phyloP scores from a whole-genome alignment of 2,113 vertebrate species.

The Pavo muticus region DNA sequence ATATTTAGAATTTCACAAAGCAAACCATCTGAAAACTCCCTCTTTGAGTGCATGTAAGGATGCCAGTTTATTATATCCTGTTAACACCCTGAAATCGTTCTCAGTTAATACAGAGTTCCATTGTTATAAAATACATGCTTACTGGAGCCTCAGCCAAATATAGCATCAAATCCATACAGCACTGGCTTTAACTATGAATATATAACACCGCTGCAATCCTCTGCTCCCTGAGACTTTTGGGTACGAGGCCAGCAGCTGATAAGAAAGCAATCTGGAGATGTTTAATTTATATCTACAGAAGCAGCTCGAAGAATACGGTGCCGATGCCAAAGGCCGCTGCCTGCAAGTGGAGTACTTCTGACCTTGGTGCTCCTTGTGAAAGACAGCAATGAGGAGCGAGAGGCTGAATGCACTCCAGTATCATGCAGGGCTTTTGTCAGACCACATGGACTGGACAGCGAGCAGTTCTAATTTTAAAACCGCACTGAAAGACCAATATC shows the following conservation, averaged over 20 bases:
- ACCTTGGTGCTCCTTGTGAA: slow-evolving; percentile 39
- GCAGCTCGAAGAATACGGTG: not conserved
- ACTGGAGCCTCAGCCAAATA: not conserved
- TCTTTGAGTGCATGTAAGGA: not conserved
- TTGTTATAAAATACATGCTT: not conserved
- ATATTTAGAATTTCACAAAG: not conserved
- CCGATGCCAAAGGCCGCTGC: not conserved
- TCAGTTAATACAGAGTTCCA: not conserved
- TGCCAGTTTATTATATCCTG: not conserved
- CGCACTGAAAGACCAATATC: not conserved
- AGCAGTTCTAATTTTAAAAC: slow-evolving; percentile 41
- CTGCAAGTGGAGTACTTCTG: not conserved
- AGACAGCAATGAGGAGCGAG: rapidly evolving
- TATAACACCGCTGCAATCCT: not conserved
- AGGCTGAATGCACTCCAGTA: not conserved
- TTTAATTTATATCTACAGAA: not conserved
- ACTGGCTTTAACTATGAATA: not conserved
- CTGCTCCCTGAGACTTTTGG: not conserved
- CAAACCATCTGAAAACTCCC: not conserved
- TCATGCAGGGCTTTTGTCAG: slow-evolving; percentile 17
- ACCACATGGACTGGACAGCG: not conserved
- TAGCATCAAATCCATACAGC: not conserved
- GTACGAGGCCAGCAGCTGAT: slow-evolving; percentile 12
- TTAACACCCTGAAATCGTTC: not conserved
- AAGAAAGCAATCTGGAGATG: not conserved